A percentile compares a stretch with the other conserved stretches of the same genome.
These are phyloP conservation scores for Ia io DNA, from an alignment of 2,113 vertebrate species.

Conservation along the genomic window DNA sequence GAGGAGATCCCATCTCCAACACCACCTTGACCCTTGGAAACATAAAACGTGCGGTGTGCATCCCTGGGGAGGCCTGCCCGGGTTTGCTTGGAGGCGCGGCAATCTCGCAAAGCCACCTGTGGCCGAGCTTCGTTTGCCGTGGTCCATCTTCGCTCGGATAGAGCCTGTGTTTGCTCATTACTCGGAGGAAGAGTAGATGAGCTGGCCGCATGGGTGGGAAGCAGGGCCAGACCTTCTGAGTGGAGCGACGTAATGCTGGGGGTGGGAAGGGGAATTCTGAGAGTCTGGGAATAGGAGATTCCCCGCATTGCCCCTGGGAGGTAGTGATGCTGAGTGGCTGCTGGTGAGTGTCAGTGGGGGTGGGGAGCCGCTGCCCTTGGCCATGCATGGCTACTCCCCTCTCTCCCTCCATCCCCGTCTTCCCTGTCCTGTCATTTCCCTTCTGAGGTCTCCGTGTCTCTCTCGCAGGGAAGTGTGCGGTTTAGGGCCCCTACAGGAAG, in stretches of 20 bases:
- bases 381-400: not conserved
- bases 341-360: not conserved
- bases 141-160: not conserved
- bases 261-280: not conserved
- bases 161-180: not conserved
- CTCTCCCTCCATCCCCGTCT: not conserved
- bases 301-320: not conserved
- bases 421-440: not conserved
- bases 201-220: not conserved
- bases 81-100: not conserved
- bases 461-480: not conserved
- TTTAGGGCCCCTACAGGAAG: not conserved
- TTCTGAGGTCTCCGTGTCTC: not conserved
- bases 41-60: not conserved
- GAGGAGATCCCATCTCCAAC: not conserved
- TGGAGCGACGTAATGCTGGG: not conserved
- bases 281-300: not conserved
- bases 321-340: not conserved
- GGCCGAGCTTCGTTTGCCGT: not conserved
- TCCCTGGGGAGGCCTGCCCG: not conserved
- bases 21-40: not conserved
- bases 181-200: not conserved
- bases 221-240: not conserved
- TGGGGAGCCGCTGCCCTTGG: constrained; percentile 27
- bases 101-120: not conserved